Percentiles rank a stretch among this genome's conserved stretches.
phyloP scores from a whole-genome alignment of 2,888 invertebrate species.

The Nemurella pictetii region DNA sequence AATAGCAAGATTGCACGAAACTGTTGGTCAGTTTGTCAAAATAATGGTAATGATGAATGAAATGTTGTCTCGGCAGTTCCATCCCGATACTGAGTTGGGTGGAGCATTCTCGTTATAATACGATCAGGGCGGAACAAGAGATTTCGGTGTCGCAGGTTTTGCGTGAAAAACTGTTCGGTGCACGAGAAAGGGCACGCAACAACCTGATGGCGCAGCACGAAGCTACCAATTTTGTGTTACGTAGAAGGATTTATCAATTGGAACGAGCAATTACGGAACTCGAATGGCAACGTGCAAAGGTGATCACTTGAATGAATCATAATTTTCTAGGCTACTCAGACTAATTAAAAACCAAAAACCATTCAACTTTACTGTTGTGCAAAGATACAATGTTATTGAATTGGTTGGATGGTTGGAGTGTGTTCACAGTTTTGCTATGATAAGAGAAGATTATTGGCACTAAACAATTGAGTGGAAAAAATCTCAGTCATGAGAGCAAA shows the following conservation, averaged over 20 bases:
- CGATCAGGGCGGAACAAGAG: conserved; percentile 76
- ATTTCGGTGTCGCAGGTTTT: conserved; percentile 75
- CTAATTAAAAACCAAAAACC: too few relatives aligned
- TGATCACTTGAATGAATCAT: conserved; percentile 47
- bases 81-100: conserved; percentile 82
- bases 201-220: conserved; percentile 80
- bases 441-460: too few relatives aligned
- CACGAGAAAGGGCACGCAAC: conserved; percentile 76
- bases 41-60: background rate
- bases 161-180: conserved; percentile 77
- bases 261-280: conserved; percentile 82
- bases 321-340: too few relatives aligned
- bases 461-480: too few relatives aligned
- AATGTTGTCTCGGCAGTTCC: conserved; percentile 52
- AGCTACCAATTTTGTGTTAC: conserved; percentile 79
- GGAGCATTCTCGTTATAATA: conserved; percentile 74
- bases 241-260: conserved; percentile 86
- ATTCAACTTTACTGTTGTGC: too few relatives aligned
- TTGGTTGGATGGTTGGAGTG: too few relatives aligned
- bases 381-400: too few relatives aligned
- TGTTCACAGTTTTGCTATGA: too few relatives aligned
- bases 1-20: background rate
- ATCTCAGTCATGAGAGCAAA: too few relatives aligned
- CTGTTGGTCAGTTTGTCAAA: background rate
- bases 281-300: conserved; percentile 83